Percentiles rank a stretch among this genome's conserved stretches.
phyloP scores from a whole-genome alignment of 2,113 vertebrate species.

The Argyrosomus japonicus region DNA sequence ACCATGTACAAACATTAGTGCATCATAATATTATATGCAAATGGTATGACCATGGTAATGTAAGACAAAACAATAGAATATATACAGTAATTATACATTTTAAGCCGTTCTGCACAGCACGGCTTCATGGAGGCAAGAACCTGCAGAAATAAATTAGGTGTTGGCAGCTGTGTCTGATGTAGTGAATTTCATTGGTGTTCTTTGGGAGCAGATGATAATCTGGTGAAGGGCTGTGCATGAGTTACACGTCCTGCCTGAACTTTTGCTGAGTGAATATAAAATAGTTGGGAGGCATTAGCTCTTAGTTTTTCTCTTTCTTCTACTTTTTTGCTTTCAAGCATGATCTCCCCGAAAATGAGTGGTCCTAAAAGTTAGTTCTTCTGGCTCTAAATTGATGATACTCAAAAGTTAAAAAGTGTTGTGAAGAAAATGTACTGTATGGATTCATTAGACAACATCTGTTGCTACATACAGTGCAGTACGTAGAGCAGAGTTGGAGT shows the following conservation, averaged over 20 bases:
- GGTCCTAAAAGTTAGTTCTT: background rate
- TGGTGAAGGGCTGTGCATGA: slow-evolving; percentile 18
- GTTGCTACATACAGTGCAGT: background rate
- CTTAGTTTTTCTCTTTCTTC: background rate
- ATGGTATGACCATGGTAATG: background rate
- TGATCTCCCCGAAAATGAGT: background rate
- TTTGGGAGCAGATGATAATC: slow-evolving; percentile 15
- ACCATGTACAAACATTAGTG: background rate
- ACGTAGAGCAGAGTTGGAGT: slow-evolving; percentile 5
- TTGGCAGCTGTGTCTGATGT: slow-evolving; percentile 18
- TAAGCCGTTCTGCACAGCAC: background rate
- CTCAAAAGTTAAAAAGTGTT: background rate
- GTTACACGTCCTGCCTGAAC: slow-evolving; percentile 11
- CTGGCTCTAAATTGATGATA: background rate
- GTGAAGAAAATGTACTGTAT: background rate
- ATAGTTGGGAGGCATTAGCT: background rate
- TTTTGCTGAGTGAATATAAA: slow-evolving; percentile 27
- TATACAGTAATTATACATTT: background rate
- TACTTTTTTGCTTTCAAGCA: background rate
- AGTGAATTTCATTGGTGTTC: slow-evolving; percentile 10
- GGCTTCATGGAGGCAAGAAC: background rate
- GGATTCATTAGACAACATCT: background rate
- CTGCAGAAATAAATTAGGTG: background rate
- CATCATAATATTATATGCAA: background rate
- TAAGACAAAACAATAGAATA: background rate